Conservation (phyloP, 2,888 invertebrate genomes). For the Asteroscopus sphinx region DNA sequence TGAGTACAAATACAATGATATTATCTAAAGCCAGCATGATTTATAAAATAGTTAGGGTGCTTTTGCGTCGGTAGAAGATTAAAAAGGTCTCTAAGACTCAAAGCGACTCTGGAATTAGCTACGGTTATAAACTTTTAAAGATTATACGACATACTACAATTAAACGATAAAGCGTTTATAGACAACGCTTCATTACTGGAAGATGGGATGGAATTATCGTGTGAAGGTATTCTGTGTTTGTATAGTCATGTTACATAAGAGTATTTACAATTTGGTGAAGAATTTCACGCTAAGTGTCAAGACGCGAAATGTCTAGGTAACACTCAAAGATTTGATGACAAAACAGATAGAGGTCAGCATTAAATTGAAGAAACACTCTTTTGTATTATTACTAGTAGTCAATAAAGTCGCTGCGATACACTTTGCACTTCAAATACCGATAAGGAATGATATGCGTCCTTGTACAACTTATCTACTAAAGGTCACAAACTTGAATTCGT, state of each 20-base stretch:
- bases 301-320: neutral
- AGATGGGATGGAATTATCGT: constrained; percentile 38
- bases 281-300: constrained; percentile 21
- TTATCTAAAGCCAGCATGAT: constrained; percentile 45
- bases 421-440: constrained; percentile 41
- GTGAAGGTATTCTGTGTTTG: constrained; percentile 32
- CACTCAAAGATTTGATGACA: constrained; percentile 1
- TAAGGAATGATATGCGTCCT: constrained; percentile 21
- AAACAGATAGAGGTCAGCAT: constrained; percentile 1
- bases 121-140: constrained; percentile 50
- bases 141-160: constrained; percentile 45
- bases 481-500: constrained; percentile 54
- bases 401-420: constrained; percentile 27
- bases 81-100: constrained; percentile 32
- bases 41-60: constrained; percentile 33
- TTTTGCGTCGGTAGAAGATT: constrained; percentile 31
- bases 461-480: constrained; percentile 27
- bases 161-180: constrained; percentile 35
- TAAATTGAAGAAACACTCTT: constrained; percentile 4
- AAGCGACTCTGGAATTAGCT: constrained; percentile 38
- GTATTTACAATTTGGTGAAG: constrained; percentile 10
- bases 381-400: neutral
- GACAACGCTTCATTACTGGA: constrained; percentile 32
- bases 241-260: constrained; percentile 25
- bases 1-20: constrained; percentile 35